Percentiles rank a stretch among this genome's conserved stretches.
These are phyloP conservation scores for Galerucella nymphaeae DNA, from an alignment of 2,888 invertebrate genomes.

Conservation along the genomic window DNA sequence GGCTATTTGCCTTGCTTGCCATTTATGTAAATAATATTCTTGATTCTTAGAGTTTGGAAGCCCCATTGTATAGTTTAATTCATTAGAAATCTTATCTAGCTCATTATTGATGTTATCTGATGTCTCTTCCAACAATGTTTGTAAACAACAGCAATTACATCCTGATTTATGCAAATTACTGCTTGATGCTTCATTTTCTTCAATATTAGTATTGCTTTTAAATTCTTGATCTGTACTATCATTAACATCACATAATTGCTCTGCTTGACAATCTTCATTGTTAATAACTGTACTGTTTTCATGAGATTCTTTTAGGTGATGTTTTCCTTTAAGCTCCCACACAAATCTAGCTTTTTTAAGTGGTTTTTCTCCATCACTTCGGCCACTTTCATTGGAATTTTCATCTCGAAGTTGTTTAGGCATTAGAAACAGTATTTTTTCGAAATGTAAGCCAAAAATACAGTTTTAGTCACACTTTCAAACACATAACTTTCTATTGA, in stretches of 20 bases:
- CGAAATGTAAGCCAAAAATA: neutral
- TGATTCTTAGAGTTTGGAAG: slow-evolving; percentile 55
- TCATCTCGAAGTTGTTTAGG: slow-evolving; percentile 59
- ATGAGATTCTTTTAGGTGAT: slow-evolving; percentile 69
- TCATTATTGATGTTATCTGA: slow-evolving; percentile 42
- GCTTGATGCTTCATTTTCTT: slow-evolving; percentile 55
- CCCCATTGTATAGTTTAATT: slow-evolving; percentile 59
- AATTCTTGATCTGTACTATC: slow-evolving; percentile 32
- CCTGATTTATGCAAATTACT: neutral
- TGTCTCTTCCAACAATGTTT: slow-evolving; percentile 45
- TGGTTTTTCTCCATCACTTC: slow-evolving; percentile 69
- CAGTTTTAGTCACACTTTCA: neutral
- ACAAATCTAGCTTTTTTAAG: slow-evolving; percentile 75
- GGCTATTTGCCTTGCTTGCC: slow-evolving; percentile 76
- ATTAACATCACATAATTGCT: slow-evolving; percentile 19
- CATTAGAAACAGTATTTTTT: slow-evolving; percentile 27
- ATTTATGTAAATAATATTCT: slow-evolving; percentile 65
- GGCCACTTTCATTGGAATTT: slow-evolving; percentile 68
- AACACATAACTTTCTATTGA: slow-evolving; percentile 27
- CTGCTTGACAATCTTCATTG: neutral
- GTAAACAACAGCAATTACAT: slow-evolving; percentile 29
- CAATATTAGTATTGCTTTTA: neutral
- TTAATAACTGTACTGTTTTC: slow-evolving; percentile 38
- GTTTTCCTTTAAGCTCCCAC: slow-evolving; percentile 76
- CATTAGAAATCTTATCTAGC: slow-evolving; percentile 47